Evolutionary conservation across 1,140 invertebrate genomes (phyloP).

Genomic region (Drosophila nigrodunni): DNA sequence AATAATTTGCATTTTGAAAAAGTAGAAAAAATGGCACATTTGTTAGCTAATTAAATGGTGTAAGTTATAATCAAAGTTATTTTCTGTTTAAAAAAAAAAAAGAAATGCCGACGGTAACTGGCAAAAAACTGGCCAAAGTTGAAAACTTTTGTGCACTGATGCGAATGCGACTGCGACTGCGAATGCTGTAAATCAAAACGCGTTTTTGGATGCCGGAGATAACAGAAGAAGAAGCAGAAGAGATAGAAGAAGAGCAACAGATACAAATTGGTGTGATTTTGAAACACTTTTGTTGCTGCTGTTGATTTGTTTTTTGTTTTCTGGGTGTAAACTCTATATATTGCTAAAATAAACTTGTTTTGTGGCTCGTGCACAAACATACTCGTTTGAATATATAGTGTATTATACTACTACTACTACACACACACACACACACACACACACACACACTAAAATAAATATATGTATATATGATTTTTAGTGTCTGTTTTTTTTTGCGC

Average conservation of each 20-base stretch:
- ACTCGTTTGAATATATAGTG: not conserved
- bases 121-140: slow-evolving; percentile 38
- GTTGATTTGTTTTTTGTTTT: slow-evolving; percentile 36
- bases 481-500: slow-evolving; percentile 50
- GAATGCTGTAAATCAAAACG: slow-evolving; percentile 49
- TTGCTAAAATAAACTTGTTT: slow-evolving; percentile 55
- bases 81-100: not conserved
- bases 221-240: not conserved
- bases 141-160: slow-evolving; percentile 27
- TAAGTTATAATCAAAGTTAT: slow-evolving; percentile 18
- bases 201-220: slow-evolving; percentile 10
- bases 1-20: not conserved
- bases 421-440: slow-evolving; percentile 1
- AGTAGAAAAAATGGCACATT: not conserved
- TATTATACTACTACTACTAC: not conserved
- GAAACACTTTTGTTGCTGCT: slow-evolving; percentile 45
- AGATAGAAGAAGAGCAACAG: slow-evolving; percentile 13
- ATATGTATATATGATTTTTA: slow-evolving; percentile 44
- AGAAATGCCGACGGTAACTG: slow-evolving; percentile 38
- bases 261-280: slow-evolving; percentile 38
- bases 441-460: slow-evolving; percentile 36
- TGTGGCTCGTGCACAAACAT: slow-evolving; percentile 31
- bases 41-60: slow-evolving; percentile 4
- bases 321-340: slow-evolving; percentile 47
- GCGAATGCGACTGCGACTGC: slow-evolving; percentile 13